phyloP scores from a whole-genome alignment of 23 tunicate species.

The Clavelina lepadiformis region DNA sequence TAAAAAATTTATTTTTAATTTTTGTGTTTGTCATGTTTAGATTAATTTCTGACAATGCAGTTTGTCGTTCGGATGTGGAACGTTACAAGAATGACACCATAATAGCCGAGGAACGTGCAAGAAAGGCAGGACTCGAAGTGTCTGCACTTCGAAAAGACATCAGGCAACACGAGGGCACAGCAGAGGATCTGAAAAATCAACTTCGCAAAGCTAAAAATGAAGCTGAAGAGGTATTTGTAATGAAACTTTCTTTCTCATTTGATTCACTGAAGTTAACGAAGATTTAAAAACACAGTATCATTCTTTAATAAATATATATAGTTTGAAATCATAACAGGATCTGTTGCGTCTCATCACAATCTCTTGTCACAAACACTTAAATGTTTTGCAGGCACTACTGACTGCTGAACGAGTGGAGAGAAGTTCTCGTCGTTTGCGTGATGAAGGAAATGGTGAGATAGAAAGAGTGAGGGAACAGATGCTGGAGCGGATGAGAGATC shows the following conservation, averaged over 20 bases:
- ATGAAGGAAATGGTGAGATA: conserved; percentile 76
- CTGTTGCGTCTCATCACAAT: no score
- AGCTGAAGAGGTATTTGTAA: conserved; percentile 64
- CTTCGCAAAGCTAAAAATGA: conserved; percentile 80
- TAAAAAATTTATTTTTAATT: no score
- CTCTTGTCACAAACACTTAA: no score
- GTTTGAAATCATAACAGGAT: no score
- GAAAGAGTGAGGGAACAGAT: conserved; percentile 77
- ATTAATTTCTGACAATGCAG: conserved; percentile 38
- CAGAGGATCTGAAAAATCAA: conserved; percentile 43
- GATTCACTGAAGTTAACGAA: no score
- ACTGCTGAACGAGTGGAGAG: conserved; percentile 78
- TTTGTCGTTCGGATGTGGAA: conserved; percentile 53
- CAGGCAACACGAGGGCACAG: conserved; percentile 55
- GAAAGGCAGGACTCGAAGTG: conserved; percentile 52
- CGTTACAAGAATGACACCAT: conserved; percentile 30
- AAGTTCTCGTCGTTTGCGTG: conserved; percentile 70
- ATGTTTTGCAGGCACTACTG: conserved; percentile 45
- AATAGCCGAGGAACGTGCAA: conserved; percentile 34
- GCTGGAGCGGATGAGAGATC: conserved; percentile 78
- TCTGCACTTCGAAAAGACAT: conserved; percentile 36
- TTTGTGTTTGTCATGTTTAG: no score
- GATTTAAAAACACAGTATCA: no score
- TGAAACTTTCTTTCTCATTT: no score
- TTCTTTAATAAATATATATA: no score